A percentile compares a stretch with the other conserved stretches of the same genome.
phyloP scores from a whole-genome alignment of 2,797 vertebrate species.

The Enteromius afrohamiltoni region DNA sequence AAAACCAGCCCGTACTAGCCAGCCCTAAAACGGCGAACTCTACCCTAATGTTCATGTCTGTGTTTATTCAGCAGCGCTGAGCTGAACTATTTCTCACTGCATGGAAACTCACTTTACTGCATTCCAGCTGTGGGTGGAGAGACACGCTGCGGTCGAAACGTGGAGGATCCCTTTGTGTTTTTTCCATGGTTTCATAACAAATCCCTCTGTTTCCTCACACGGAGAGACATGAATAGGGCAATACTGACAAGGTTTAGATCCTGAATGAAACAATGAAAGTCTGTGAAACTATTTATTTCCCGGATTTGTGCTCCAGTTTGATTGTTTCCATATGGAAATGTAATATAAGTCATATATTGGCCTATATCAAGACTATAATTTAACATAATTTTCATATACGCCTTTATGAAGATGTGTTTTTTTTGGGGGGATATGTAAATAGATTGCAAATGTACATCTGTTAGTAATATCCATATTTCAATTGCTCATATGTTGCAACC shows the following conservation, averaged over 20 bases:
- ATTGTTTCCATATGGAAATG: neutral
- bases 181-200: slow-evolving; percentile 78
- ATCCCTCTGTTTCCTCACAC: slow-evolving; percentile 43
- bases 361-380: neutral
- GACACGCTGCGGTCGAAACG: slow-evolving; percentile 60
- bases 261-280: neutral
- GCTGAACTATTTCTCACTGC: slow-evolving; percentile 56
- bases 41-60: slow-evolving; percentile 71
- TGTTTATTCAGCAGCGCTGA: slow-evolving; percentile 30
- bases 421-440: too few relatives aligned
- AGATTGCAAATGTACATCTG: too few relatives aligned
- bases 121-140: slow-evolving; percentile 64
- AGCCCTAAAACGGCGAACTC: slow-evolving; percentile 73
- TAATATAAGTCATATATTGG: neutral
- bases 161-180: slow-evolving; percentile 63
- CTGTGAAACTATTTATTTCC: neutral
- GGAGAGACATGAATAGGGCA: neutral
- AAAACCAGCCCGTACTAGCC: slow-evolving; percentile 86
- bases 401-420: too few relatives aligned
- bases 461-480: too few relatives aligned
- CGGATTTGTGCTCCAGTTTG: neutral
- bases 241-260: neutral
- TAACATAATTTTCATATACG: too few relatives aligned
- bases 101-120: slow-evolving; percentile 68
- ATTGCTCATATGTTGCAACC: too few relatives aligned